Base-by-base conservation (phyloP, 1,140 invertebrate species). In the Plectrocnemia conspersa region DNA sequence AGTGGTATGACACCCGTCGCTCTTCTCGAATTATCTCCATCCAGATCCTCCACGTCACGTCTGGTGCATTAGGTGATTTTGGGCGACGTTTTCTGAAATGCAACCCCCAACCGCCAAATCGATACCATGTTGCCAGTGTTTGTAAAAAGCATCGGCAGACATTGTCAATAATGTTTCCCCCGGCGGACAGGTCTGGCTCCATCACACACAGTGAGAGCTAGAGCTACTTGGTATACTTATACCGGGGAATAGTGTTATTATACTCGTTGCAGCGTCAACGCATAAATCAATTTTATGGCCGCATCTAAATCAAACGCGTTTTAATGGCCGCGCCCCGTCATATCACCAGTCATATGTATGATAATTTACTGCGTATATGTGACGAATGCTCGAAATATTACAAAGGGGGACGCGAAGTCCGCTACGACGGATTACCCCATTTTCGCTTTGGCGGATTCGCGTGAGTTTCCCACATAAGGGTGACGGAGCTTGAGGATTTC, bases 261-360 rank as follows among this genome's bases (percentile, higher is more conserved):
- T 59, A 55, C 57, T 54, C 52, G 46, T 53, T 58, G 56, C 50
- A 58, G 47, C 57, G 52, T 49, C 57, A 49, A 44, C 45, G 52
- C 57, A 74, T 76, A 76, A 76, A 76, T 76, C 72, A 76, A 74
- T 74, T 76, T 76, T 76, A 76, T 76, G 70, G 73, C 68, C 71
- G 69, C 70, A 73, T 74, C 73, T 75, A 75, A 75, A 75, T 75
- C 73, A 75, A 74, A 74, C 71, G 71, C 66, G 70, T 75, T 75
- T 75, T 75, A 75, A 75, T 75, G 73, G 73, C 70, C 67, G 72
- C 66, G 71, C 71, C 72, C 63, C 73, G 73, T 75, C 73, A 75
- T 74, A 75, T 75, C 73, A 75, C 73, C 67, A 68, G 71, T 62
- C 64, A 54, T 72, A 58, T 62, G 72, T 75, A 75, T 75, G 73